Evolutionary conservation across 2,797 vertebrate species (phyloP).

Genomic region (Mus minutoides): DNA sequence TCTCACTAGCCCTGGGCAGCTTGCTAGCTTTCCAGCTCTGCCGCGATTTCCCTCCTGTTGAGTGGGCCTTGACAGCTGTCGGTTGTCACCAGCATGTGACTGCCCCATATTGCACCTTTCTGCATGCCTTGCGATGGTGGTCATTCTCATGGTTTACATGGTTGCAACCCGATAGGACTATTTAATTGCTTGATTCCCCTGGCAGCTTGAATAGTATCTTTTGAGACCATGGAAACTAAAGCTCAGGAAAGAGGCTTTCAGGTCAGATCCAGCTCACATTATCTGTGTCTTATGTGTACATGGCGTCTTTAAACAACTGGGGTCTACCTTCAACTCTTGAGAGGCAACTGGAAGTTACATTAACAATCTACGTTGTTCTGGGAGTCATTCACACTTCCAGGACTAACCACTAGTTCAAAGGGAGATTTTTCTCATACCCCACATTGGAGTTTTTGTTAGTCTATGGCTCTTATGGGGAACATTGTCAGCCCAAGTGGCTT

Average conservation of each 20-base stretch:
- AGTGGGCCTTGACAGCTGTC: neutral
- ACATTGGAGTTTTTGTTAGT: neutral
- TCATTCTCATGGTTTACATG: neutral
- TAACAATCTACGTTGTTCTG: too few species aligned
- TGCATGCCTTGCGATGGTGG: neutral
- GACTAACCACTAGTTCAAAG: neutral
- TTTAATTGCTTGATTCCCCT: neutral
- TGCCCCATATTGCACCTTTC: neutral
- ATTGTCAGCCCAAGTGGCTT: neutral
- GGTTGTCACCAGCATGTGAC: neutral
- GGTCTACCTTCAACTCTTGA: neutral
- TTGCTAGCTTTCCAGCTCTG: neutral
- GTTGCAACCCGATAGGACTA: neutral
- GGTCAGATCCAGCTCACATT: neutral
- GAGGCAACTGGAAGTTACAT: neutral
- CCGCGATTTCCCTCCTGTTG: neutral
- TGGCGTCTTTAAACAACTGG: neutral
- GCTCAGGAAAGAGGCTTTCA: neutral
- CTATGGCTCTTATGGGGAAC: too few species aligned
- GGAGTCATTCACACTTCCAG: neutral
- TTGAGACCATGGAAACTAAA: neutral
- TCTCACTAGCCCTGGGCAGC: neutral
- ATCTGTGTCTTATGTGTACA: neutral
- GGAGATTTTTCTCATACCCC: neutral
- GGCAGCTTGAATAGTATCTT: neutral